phyloP scores from a whole-genome alignment of 2,797 vertebrate species.

The Chlorospingus semifuscus region DNA sequence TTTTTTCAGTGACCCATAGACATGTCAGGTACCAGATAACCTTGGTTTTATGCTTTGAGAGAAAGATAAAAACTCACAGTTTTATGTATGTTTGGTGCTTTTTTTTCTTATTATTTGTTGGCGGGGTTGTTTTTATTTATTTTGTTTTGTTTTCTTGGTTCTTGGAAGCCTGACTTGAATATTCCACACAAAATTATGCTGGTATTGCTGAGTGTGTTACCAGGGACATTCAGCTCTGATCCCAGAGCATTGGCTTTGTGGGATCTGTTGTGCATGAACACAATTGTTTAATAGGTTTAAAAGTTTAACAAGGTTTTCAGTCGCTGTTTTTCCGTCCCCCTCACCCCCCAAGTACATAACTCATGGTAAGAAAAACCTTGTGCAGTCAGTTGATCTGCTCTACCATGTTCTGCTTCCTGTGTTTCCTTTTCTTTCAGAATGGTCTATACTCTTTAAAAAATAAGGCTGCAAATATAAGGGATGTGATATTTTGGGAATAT shows the following conservation, averaged over 20 bases:
- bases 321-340: neutral
- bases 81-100: neutral
- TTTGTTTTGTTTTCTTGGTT: neutral
- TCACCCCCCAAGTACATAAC: neutral
- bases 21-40: neutral
- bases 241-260: neutral
- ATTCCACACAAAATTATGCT: neutral
- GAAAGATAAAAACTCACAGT: neutral
- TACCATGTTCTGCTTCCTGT: neutral
- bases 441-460: neutral
- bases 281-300: neutral
- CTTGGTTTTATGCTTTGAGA: neutral
- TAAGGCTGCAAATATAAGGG: neutral
- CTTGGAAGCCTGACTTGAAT: neutral
- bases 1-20: neutral
- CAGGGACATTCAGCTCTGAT: neutral
- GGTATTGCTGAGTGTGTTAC: neutral
- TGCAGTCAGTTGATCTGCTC: neutral
- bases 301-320: neutral
- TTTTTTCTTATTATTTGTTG: neutral
- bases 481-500: neutral
- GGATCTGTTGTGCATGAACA: neutral
- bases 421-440: neutral
- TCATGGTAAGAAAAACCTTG: neutral
- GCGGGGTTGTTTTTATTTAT: neutral